phyloP scores from a whole-genome alignment of 2,113 vertebrate species.

The Cyprinodon tularosa region DNA sequence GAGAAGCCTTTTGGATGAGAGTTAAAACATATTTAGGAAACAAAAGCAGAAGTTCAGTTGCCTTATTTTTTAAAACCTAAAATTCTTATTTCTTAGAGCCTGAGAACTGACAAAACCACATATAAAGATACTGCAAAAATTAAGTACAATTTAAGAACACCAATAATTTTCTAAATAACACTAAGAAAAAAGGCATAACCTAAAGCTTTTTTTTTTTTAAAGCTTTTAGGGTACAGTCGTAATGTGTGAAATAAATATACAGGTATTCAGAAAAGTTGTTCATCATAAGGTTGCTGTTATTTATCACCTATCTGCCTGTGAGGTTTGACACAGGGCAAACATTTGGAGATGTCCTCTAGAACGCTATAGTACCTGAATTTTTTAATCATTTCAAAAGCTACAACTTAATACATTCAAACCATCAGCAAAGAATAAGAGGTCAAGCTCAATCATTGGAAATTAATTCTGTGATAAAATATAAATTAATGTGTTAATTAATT shows the following conservation, averaged over 20 bases:
- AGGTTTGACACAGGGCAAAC: not conserved
- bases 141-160: not conserved
- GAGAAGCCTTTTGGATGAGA: no score
- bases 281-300: not conserved
- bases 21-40: not conserved
- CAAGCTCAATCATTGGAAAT: constrained; percentile 9
- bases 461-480: not conserved
- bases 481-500: no score
- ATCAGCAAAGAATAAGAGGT: constrained; percentile 7
- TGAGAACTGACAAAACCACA: no score
- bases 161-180: not conserved
- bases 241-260: not conserved
- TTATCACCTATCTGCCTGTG: not conserved
- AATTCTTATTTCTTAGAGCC: no score
- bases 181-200: not conserved
- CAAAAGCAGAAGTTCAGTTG: no score
- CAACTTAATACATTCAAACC: not conserved
- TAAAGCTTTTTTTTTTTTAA: not conserved
- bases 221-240: not conserved
- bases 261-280: not conserved
- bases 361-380: not conserved
- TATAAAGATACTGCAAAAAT: no score
- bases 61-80: no score
- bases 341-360: not conserved
- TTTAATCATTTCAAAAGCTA: not conserved